Base-by-base conservation (phyloP, 2,888 invertebrate genomes). In the Cactoblastis cactorum region DNA sequence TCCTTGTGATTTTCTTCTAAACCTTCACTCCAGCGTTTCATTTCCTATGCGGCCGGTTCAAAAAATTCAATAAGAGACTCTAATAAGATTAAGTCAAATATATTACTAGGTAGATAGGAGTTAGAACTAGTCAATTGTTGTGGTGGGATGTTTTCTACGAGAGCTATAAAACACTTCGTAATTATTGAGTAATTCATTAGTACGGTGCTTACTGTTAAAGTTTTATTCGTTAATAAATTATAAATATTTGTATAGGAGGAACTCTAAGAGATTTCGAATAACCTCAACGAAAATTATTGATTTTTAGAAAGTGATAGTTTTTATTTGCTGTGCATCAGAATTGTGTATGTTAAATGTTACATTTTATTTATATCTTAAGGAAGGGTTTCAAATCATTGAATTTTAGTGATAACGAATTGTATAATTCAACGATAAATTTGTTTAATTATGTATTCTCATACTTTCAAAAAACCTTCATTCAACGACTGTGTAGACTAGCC, bases 41-140 rank as follows among this genome's bases (percentile, higher is more conserved):
- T 70, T 68, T 62, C 67, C 70, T 67, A 75, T 80, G 89, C 87
- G 89, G 89, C 86, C 88, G 89, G 88, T 87, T 88, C 82, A 74
- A 80, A 58, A 69, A 73, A 69, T 76, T 74, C 64, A 62, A 53
- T 70, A 75, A 83, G 75, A 83, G 86, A 89, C 88, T 82, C 78
- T 77, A 74, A 74, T 81, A 69, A 82, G 82, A 77, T 77, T 80
- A 81, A 62, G 54, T 69, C 63, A 80, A 73, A 71, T 77, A 73
- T 77, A 79, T 70, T 76, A 69, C 70, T 77, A 75, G 69, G 71
- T 83, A 85, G 82, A 75, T 87, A 87, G 84, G 74, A 69, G 63
- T 79, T 88, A 87, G 87, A 79, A 75, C 83, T 88, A 88, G 89
- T 88, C 85, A 88, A 88, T 88, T 83, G 80, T 82, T 85, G 80